Percentiles rank a stretch among this genome's conserved stretches.
Conservation (phyloP, 35 echinoderm and acorn worm genomes). For the Anneissia japonica region DNA sequence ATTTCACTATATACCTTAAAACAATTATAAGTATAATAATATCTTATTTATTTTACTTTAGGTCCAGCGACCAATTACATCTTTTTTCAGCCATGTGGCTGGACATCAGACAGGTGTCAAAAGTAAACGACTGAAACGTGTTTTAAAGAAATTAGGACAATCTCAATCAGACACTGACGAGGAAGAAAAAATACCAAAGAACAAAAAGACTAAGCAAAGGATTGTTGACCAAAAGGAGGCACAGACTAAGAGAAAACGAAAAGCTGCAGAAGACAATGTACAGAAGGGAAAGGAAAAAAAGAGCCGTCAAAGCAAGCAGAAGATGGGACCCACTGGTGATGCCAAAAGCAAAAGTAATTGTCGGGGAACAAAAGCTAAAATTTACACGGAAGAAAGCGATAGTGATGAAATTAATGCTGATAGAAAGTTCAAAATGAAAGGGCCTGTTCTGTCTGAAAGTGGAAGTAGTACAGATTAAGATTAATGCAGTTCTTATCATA, state of each 20-base stretch:
- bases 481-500: no score
- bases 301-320: background rate
- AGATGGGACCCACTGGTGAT: background rate
- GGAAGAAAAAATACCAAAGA: background rate
- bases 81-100: background rate
- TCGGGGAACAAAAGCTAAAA: background rate
- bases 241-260: no score
- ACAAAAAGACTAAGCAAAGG: background rate
- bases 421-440: background rate
- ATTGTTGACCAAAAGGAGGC: background rate
- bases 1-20: background rate
- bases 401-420: background rate
- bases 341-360: background rate
- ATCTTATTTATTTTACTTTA: background rate
- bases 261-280: background rate
- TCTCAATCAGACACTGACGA: background rate
- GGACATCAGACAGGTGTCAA: background rate
- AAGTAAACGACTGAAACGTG: constrained; percentile 10
- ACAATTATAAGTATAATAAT: background rate
- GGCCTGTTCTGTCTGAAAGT: background rate
- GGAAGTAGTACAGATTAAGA: constrained; percentile 4
- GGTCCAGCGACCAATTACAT: background rate
- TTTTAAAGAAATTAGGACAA: background rate
- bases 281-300: background rate
- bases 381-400: background rate